phyloP scores from a whole-genome alignment of 2,113 vertebrate genomes.

The Chlorodrepanis virens region DNA sequence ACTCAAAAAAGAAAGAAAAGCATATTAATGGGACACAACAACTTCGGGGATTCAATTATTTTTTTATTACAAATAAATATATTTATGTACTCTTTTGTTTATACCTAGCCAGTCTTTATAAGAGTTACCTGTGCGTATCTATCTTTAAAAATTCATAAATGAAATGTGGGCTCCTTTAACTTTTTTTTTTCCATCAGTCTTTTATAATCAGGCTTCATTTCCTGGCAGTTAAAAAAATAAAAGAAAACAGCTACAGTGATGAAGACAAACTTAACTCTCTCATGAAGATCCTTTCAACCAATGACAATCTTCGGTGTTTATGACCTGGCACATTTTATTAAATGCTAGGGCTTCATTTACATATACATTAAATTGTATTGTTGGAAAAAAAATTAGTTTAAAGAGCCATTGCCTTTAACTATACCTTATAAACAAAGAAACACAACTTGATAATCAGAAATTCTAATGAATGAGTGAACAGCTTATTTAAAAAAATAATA shows the following conservation, averaged over 20 bases:
- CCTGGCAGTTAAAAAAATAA: conserved; percentile 59
- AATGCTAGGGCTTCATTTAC: conserved; percentile 19
- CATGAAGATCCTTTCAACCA: not conserved
- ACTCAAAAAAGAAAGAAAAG: conserved; percentile 61
- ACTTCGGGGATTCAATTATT: conserved; percentile 17
- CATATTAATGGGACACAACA: conserved; percentile 22
- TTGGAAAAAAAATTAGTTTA: not conserved
- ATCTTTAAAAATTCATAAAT: not conserved
- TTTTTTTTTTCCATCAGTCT: conserved; percentile 20
- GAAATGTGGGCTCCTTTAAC: conserved; percentile 1
- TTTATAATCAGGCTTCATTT: conserved; percentile 53
- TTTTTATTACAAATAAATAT: conserved; percentile 15
- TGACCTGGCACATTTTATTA: not conserved
- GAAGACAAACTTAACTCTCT: conserved; percentile 40
- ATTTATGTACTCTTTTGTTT: not conserved
- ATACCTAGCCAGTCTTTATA: not conserved
- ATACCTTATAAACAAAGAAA: not conserved
- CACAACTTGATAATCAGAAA: not conserved
- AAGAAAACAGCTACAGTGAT: conserved; percentile 11
- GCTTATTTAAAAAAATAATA: not conserved
- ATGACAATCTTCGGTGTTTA: not conserved
- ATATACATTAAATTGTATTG: not conserved
- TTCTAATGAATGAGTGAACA: not conserved
- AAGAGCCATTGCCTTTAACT: not conserved
- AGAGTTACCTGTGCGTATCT: not conserved